phyloP scores from a whole-genome alignment of 1,140 invertebrate genomes.

The Nephila pilipes region DNA sequence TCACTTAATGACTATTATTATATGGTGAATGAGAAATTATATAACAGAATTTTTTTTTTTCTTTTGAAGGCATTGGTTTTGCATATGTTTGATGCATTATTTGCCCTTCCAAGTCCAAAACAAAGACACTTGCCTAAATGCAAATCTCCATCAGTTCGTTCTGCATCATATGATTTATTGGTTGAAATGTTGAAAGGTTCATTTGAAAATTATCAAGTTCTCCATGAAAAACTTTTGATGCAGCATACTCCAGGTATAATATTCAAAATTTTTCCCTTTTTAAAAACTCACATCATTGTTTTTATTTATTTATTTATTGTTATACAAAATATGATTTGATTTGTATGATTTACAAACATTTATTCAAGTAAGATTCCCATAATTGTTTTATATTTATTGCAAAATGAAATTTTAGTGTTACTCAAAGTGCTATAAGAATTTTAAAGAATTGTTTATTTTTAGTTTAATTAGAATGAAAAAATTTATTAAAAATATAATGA shows the following conservation, averaged over 20 bases:
- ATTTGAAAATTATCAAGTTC: slow-evolving; percentile 91
- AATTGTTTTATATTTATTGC: no score
- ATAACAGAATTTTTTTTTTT: neutral
- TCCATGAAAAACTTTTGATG: slow-evolving; percentile 90
- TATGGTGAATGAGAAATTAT: neutral
- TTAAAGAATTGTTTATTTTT: no score
- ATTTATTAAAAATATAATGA: no score
- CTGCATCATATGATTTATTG: slow-evolving; percentile 93
- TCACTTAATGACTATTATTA: neutral
- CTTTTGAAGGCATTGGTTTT: slow-evolving; percentile 80
- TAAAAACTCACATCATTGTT: no score
- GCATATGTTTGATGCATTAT: slow-evolving; percentile 92
- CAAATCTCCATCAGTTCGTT: slow-evolving; percentile 92
- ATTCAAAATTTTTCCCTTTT: no score
- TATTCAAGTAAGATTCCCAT: no score
- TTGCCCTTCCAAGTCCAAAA: slow-evolving; percentile 92
- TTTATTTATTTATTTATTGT: no score
- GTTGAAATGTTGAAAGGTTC: slow-evolving; percentile 92
- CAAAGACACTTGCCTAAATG: slow-evolving; percentile 94
- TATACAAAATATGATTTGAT: no score
- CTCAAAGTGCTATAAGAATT: no score
- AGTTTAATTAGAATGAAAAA: no score
- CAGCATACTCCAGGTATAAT: slow-evolving; percentile 86
- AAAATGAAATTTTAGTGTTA: no score
- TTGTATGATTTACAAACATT: no score